Evolutionary conservation across 2,888 invertebrate genomes (phyloP).

Genomic region (Pseudanteris insignis): DNA sequence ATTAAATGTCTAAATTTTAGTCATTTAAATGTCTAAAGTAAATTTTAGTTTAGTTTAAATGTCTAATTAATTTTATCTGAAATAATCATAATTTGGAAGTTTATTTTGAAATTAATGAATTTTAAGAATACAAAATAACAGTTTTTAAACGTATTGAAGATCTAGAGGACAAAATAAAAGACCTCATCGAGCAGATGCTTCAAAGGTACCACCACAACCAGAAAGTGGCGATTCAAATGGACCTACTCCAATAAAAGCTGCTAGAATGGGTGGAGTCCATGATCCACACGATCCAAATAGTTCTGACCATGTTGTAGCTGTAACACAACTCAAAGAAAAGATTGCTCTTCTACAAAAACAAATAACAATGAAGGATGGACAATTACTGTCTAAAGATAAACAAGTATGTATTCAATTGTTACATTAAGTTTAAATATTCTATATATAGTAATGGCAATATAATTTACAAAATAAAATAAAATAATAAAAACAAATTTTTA

Average conservation of each 20-base stretch:
- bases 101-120: conserved; percentile 31
- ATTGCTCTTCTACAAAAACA: conserved; percentile 92
- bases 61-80: background rate
- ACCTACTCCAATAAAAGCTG: conserved; percentile 67
- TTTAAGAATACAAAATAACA: conserved; percentile 36
- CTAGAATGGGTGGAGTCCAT: conserved; percentile 65
- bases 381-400: conserved; percentile 88
- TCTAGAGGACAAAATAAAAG: conserved; percentile 77
- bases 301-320: conserved; percentile 92
- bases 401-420: conserved; percentile 74
- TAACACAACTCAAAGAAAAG: conserved; percentile 93
- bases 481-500: too few species aligned
- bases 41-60: too few species aligned
- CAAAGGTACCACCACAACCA: conserved; percentile 68
- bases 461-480: too few species aligned
- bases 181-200: conserved; percentile 75
- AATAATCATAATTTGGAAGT: conserved; percentile 6
- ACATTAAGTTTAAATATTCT: too few species aligned
- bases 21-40: too few species aligned
- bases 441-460: too few species aligned
- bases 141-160: too few species aligned
- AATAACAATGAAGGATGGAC: conserved; percentile 83
- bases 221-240: conserved; percentile 68
- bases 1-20: too few species aligned
- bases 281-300: conserved; percentile 79